Conservation (phyloP, 2,113 vertebrate genomes). For the Anguilla japonica region DNA sequence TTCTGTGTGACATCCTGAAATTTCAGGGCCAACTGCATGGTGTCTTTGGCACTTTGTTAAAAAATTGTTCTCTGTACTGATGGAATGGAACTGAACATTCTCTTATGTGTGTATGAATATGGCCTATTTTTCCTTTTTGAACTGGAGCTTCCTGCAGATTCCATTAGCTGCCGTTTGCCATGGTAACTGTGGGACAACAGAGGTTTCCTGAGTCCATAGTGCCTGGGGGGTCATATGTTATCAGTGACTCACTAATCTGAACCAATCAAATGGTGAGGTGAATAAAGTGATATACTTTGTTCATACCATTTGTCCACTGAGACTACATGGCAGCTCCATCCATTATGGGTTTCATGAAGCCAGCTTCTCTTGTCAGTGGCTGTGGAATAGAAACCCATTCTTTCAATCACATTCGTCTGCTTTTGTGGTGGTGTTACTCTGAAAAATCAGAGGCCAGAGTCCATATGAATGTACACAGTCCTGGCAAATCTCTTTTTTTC, state of each 20-base stretch:
- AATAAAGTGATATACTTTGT: background rate
- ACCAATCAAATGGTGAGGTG: no score
- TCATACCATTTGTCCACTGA: background rate
- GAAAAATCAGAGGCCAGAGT: background rate
- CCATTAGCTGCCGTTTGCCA: background rate
- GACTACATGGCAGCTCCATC: background rate
- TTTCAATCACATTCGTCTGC: background rate
- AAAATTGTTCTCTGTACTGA: background rate
- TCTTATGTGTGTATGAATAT: background rate
- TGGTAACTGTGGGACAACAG: background rate
- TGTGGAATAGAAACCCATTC: background rate
- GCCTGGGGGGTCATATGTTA: no score
- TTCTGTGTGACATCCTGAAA: background rate
- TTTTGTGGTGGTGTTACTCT: background rate
- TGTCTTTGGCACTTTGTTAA: background rate
- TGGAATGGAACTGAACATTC: background rate
- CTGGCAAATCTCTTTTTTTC: background rate
- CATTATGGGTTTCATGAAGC: background rate
- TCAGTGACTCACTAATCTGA: no score
- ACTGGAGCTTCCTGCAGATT: background rate
- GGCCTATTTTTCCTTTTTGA: background rate
- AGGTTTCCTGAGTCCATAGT: background rate
- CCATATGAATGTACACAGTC: background rate
- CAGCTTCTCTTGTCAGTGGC: background rate
- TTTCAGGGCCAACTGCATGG: background rate